Evolutionary conservation across 2,888 invertebrate genomes (phyloP), one percentile per base, ranked within the genome.

Genomic region (Troides aeacus): DNA sequence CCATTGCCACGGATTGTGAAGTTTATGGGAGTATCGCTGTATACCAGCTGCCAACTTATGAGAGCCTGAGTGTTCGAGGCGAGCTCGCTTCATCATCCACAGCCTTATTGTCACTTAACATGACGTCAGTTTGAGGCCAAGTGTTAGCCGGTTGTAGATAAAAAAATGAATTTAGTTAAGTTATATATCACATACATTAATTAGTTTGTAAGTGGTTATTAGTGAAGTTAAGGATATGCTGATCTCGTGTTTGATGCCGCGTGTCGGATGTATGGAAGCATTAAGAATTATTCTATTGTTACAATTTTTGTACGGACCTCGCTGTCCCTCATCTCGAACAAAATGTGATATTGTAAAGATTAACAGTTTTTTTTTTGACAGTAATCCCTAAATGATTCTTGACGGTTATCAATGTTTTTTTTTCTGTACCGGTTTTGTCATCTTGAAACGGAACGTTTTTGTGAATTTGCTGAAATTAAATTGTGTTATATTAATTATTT

Each of bases 301-400:
- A 87, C 84, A 82, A 87, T 87, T 87, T 88, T 88, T 88, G 88
- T 87, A 90, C 74, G 90, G 92, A 91, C 90, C 90, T 92, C 91
- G 91, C 90, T 90, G 92, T 91, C 91, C 85, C n/a, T 82, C 77
- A 77, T 87, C 83, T 88, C 77, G 86, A 90, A 91, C 89, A 87
- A 91, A 90, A 90, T 92, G 92, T 92, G 92, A 92, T 92, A 92
- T 90, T 46, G 79, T 86, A 87, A 90, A 91, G 90, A 90, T 90
- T 90, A 87, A 86, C 87, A 86, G 84, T 84, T 86, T 87, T 87
- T 88, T 84, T 86, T 87, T 87, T 87, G 18, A 46, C 85, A 84
- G 84, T 85, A 84, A 84, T 79, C 84, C 83, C 81, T 78, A 85
- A 90, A 92, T 92, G 90, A 90, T 92, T 92, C 92, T 92, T 92